Base-by-base conservation (phyloP, 2,888 invertebrate species). In the Andrena marginata region DNA sequence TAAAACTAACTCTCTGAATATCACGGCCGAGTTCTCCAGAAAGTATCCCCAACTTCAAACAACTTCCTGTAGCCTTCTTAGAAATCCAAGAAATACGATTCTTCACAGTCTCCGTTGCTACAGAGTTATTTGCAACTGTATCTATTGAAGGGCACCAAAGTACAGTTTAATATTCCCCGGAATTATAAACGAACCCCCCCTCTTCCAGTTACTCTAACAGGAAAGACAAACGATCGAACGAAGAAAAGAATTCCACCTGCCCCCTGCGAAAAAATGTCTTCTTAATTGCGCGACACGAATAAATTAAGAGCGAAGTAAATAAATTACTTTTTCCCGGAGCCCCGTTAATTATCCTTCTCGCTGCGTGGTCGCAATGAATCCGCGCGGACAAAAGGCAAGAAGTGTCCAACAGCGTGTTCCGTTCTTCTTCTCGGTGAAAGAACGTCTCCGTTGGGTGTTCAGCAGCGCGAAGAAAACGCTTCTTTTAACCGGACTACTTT, bases 401-500 rank as follows among this genome's bases (percentile, higher is more conserved):
- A 67, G 60, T 29, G 48, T 54, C 29, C 48, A 33, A 35, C 62
- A 33, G 49, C 10, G 31, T 29, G 29, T 13, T 48, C 7, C 42
- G 7, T 23, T 23, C 33, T 56, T 13, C 49, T 35, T 13, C 49
- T 35, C 8, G 26, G n/a, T 51, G 51, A 76, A 70, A 54, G 68
- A 54, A 33, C n/a, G 51, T 42, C 68, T 35, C 62, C 49, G 31
- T 29, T 2, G 26, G 59, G 33, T 60, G 51, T 69, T n/a, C 49
- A 29, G 42, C 13, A 51, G 23, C 67, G n/a, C 65, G 65, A 54
- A 63, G 77, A 62, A 77, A 72, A 64, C 59, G 49, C 23, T 73
- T 73, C 70, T 78, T 71, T 80, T 78, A 70, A 81, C 49, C 68
- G 56, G 64, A 72, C 78, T 68, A 73, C 69, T 73, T 78, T 73